Base-by-base conservation (phyloP, 2,888 invertebrate species). In the Temnothorax unifasciatus region DNA sequence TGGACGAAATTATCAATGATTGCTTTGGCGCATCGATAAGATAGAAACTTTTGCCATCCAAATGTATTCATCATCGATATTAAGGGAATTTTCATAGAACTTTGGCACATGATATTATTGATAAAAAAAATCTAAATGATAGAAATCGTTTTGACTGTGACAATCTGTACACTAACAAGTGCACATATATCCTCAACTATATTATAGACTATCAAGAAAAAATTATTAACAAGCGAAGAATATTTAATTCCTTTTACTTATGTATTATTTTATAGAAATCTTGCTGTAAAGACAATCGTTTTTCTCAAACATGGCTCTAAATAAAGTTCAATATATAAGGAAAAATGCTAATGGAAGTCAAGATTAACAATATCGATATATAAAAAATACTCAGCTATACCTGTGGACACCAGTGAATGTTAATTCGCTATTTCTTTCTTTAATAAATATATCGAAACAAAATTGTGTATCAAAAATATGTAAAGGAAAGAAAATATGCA, bases 341-440 rank as follows among this genome's bases (percentile, higher is more conserved):
- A 9, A 82, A 64, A 66, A 47, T 54, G 25, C 13, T 52, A 41
- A 79, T 81, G n/a, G 18, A 71, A 71, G 50, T 61, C 21, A 81
- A 50, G 44, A 63, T 64, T 44, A 71, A 52, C n/a, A 74, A 77
- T 82, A 61, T 59, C 34, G 34, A 38, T 57, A 59, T 54, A 68
- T 44, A 83, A 69, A 76, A 92, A 93, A 94, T 94, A 94, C 93
- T 94, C 94, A 94, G 94, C 94, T 94, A 93, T 92, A 90, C 85
- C 73, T 91, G 94, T 94, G 94, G 94, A 94, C 94, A 94, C 94
- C 94, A 93, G 90, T 92, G 86, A 90, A 89, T 88, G 89, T 71
- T 86, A 63, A 87, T 81, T 86, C 73, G 25, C 18, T 85, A 68
- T 75, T 82, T 57, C 73, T 82, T 68, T 82, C 15, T 66, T 86